A percentile compares a stretch with the other conserved stretches of the same genome.
phyloP scores from a whole-genome alignment of 2,797 vertebrate genomes.

The Cryptoprocta ferox region DNA sequence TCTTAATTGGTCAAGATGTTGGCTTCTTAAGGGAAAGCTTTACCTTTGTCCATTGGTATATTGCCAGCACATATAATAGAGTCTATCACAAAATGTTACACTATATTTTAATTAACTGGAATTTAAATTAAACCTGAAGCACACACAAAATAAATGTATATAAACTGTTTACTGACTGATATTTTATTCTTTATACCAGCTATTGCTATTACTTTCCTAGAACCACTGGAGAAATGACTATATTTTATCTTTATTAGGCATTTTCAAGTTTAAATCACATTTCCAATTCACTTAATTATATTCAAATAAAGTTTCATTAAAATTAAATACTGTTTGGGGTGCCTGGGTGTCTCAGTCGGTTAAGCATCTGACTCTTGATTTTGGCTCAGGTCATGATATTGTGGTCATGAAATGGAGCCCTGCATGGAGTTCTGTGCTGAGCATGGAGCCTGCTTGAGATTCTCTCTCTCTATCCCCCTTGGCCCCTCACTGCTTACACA shows the following conservation, averaged over 20 bases:
- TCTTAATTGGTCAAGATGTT: background rate
- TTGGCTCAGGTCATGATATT: too few species aligned
- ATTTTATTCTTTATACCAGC: background rate
- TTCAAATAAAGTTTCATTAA: background rate
- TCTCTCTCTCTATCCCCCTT: too few species aligned
- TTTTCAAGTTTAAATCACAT: background rate
- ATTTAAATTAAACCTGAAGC: background rate
- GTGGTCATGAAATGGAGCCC: too few species aligned
- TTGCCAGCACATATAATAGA: background rate
- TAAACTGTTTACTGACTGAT: background rate
- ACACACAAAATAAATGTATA: background rate
- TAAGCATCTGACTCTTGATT: too few species aligned
- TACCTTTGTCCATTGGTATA: background rate
- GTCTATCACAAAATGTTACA: background rate
- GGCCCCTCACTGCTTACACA: too few species aligned
- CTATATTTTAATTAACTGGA: background rate
- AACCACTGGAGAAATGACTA: fast-evolving
- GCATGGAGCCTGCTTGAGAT: too few species aligned
- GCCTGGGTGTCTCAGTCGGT: too few species aligned
- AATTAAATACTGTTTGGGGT: background rate
- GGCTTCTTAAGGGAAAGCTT: background rate
- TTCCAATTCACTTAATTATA: background rate
- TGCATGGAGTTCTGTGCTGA: too few species aligned
- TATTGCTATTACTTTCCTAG: background rate
- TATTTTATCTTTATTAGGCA: background rate